These are phyloP conservation scores for Coranthus polyacanthus DNA, from an alignment of 2,797 vertebrate genomes.

Conservation along the genomic window DNA sequence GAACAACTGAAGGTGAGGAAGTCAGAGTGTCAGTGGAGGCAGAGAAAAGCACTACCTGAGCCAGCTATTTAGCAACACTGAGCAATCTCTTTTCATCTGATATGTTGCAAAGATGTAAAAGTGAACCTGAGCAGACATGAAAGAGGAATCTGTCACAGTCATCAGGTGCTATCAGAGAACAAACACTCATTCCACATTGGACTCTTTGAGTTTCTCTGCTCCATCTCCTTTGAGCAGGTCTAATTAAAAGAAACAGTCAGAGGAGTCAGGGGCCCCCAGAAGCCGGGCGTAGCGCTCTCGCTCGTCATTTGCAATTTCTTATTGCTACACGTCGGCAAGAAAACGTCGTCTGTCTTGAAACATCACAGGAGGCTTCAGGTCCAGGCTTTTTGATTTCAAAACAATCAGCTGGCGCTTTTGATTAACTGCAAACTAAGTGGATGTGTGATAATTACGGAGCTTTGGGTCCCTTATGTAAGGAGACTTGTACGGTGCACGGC, in stretches of 20 bases:
- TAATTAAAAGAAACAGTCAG: slow-evolving; percentile 62
- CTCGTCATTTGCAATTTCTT: slow-evolving; percentile 62
- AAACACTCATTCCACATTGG: slow-evolving; percentile 31
- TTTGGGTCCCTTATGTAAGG: slow-evolving; percentile 44
- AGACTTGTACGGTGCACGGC: slow-evolving; percentile 18
- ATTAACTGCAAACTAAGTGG: slow-evolving; percentile 66
- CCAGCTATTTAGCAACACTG: slow-evolving; percentile 1
- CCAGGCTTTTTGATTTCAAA: slow-evolving; percentile 69
- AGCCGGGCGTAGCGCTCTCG: slow-evolving; percentile 3
- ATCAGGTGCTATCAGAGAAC: slow-evolving; percentile 46
- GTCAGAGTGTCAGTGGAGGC: not conserved
- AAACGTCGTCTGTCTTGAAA: slow-evolving; percentile 49
- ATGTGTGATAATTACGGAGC: slow-evolving; percentile 67
- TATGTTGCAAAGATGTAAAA: slow-evolving; percentile 22
- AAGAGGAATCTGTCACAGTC: slow-evolving; percentile 35
- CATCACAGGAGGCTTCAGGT: slow-evolving; percentile 58
- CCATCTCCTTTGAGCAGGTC: slow-evolving; percentile 37
- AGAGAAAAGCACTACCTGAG: not conserved
- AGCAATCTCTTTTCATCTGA: slow-evolving; percentile 19
- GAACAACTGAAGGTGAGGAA: slow-evolving; percentile 93
- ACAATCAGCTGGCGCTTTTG: slow-evolving; percentile 73
- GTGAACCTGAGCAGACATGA: slow-evolving; percentile 29
- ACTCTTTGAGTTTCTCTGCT: slow-evolving; percentile 28
- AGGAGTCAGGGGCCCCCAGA: slow-evolving; percentile 32
- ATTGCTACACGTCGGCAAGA: slow-evolving; percentile 17